Conservation (phyloP, 2,113 vertebrate species). For the Gambusia holbrooki region DNA sequence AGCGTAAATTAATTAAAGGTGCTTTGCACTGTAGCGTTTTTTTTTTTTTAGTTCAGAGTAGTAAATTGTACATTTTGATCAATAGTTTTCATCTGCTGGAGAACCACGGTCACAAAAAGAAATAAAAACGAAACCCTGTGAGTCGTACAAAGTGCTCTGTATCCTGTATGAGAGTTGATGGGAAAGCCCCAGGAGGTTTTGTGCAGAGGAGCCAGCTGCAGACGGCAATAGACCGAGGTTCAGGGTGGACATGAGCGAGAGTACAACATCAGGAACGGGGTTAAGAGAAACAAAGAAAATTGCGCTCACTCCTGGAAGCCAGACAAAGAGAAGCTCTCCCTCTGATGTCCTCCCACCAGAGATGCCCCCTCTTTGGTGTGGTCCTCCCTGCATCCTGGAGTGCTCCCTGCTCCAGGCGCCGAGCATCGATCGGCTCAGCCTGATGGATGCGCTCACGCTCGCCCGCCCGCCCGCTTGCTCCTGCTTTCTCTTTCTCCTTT, state of each 20-base stretch:
- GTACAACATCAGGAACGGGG: slow-evolving; percentile 72
- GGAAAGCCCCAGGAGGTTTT: slow-evolving; percentile 51
- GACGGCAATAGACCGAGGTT: slow-evolving; percentile 62
- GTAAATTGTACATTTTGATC: background rate
- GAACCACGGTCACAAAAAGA: slow-evolving; percentile 33
- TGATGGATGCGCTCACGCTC: slow-evolving; percentile 75
- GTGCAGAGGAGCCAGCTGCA: slow-evolving; percentile 61
- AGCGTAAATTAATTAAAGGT: background rate
- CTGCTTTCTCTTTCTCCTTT: slow-evolving; percentile 21
- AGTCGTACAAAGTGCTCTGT: slow-evolving; percentile 44
- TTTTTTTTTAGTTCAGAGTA: no score
- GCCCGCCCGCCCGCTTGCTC: slow-evolving; percentile 5
- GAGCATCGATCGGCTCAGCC: slow-evolving; percentile 78
- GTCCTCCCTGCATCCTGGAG: slow-evolving; percentile 74
- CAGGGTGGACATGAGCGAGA: slow-evolving; percentile 62
- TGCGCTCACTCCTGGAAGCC: slow-evolving; percentile 73
- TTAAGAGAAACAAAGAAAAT: slow-evolving; percentile 79
- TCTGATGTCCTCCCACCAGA: slow-evolving; percentile 83
- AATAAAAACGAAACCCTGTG: slow-evolving; percentile 51
- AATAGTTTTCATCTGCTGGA: slow-evolving; percentile 19
- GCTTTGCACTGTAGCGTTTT: background rate
- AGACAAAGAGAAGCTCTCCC: slow-evolving; percentile 76
- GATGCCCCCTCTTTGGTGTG: slow-evolving; percentile 80
- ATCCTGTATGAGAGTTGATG: slow-evolving; percentile 62
- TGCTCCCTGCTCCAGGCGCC: slow-evolving; percentile 74